Evolutionary conservation across 2,113 vertebrate genomes (phyloP), one percentile per base, ranked within the genome.

Genomic region (Oxyura jamaicensis): DNA sequence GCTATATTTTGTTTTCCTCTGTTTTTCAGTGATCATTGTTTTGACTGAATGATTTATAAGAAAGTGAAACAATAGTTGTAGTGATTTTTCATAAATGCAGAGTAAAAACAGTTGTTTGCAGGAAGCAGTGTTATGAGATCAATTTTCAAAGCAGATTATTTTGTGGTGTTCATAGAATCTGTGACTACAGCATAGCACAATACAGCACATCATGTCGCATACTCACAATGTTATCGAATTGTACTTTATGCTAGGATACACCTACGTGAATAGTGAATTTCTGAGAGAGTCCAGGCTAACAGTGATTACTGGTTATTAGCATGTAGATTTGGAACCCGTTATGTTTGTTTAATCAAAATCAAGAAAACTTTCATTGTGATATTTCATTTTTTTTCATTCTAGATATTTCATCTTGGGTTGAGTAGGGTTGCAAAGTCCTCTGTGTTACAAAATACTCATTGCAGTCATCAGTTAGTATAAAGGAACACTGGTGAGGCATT

Each of bases 291-390:
- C n/a, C 84, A 95, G 58, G 68, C 66, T 85, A 88, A 62, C 8
- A 26, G 53, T 87, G 81, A 95, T 97, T 97, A 91, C 94, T 92
- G 48, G 36, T 20, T 93, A 76, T 93, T 95, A 63, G 86, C 58
- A 41, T 92, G 25, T 79, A 82, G 2, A 2, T 81, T 86, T 96
- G 62, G 84, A 95, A 91, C 50, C 44, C 89, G 28, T 84, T 96
- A 60, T 28, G 50, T 92, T 94, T 95, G 62, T 93, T 95, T 91
- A 95, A 87, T 95, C 56, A 93, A 73, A 95, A 96, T 78, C 33
- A 14, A 66, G 41, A 39, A 67, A 53, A 53, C 80, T 5, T 35
- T 88, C 55, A 29, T 62, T n/a, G 11, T 95, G 77, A 88, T 46
- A 93, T 90, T 93, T 91, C 6, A 14, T 25, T 74, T 53, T 42